Percentiles rank a stretch among this genome's conserved stretches.
phyloP scores from a whole-genome alignment of 2,113 vertebrate genomes.

The Okapia johnstoni region DNA sequence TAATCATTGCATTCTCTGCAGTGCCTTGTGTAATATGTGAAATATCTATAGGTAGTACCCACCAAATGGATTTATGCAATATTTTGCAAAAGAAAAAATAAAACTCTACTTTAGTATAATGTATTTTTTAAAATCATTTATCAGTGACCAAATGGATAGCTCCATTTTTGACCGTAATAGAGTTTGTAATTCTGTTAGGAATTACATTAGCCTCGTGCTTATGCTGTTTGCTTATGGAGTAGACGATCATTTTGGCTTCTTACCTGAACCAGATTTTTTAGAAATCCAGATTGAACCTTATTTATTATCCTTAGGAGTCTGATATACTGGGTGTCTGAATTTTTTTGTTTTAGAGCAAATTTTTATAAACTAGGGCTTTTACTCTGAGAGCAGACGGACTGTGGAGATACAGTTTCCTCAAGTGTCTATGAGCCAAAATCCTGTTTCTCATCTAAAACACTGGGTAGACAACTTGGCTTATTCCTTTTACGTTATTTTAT shows the following conservation, averaged over 20 bases:
- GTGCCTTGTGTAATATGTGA: not conserved
- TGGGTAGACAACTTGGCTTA: not conserved
- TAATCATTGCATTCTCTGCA: not conserved
- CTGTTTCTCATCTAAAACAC: not conserved
- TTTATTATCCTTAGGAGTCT: not conserved
- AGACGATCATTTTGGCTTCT: not conserved
- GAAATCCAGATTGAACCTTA: slow-evolving; percentile 1
- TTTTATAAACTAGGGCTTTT: not conserved
- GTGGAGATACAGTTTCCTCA: not conserved
- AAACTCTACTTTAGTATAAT: not conserved
- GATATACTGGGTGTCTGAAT: not conserved
- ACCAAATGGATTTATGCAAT: not conserved
- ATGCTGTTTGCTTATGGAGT: not conserved
- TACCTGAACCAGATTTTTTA: not conserved
- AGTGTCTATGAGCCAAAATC: not conserved
- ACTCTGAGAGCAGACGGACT: not conserved
- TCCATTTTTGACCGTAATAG: not conserved
- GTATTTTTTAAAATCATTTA: not conserved
- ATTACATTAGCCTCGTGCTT: not conserved
- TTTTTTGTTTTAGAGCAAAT: not conserved
- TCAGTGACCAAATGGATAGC: not conserved
- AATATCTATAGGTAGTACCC: not conserved
- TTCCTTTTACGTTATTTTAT: slow-evolving; percentile 24
- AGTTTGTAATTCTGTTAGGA: not conserved
- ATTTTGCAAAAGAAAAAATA: not conserved